These are phyloP conservation scores for Phalacrocorax brasilianus DNA, from an alignment of 2,113 vertebrate genomes.

Conservation along the genomic window DNA sequence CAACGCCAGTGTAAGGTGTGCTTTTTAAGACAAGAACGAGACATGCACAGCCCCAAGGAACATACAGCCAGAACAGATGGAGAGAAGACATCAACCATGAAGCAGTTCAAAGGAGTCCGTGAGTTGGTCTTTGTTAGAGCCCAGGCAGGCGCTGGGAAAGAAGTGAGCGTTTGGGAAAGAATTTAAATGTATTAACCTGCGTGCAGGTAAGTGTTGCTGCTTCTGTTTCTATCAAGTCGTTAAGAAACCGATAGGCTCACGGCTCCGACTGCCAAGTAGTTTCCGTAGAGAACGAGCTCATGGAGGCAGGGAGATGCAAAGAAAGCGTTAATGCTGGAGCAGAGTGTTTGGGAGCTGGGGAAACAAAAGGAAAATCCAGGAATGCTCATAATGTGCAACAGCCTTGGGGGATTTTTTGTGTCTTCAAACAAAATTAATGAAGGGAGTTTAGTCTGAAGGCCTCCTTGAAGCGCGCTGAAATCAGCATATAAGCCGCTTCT, in stretches of 20 bases:
- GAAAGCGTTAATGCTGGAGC: neutral
- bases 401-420: neutral
- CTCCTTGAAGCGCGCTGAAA: neutral
- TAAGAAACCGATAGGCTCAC: neutral
- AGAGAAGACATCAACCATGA: neutral
- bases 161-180: neutral
- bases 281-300: neutral
- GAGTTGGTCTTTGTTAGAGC: neutral
- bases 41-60: neutral
- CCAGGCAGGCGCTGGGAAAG: neutral
- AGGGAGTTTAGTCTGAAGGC: neutral
- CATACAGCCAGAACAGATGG: neutral
- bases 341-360: neutral
- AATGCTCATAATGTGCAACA: neutral
- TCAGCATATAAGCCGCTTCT: neutral
- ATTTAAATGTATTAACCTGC: neutral
- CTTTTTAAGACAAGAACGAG: neutral
- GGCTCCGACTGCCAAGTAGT: neutral
- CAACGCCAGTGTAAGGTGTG: neutral
- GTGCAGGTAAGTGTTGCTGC: neutral
- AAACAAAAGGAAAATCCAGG: neutral
- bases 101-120: neutral
- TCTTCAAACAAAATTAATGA: neutral
- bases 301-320: neutral
- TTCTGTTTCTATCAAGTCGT: neutral